Evolutionary conservation across 2,113 vertebrate genomes (phyloP).

Genomic region (Grallaria varia): DNA sequence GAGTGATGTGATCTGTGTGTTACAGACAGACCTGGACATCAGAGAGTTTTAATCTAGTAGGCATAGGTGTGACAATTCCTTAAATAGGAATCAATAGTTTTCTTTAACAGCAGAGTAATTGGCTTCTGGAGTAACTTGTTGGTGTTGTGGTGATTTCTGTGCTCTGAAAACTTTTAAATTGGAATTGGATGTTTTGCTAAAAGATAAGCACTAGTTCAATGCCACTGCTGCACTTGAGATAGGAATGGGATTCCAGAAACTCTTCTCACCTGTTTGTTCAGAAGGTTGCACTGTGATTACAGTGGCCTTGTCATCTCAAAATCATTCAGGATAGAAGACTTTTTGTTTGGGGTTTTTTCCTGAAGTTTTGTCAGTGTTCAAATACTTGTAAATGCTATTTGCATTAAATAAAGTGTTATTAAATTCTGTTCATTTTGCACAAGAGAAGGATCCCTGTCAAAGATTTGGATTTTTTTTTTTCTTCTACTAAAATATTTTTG

Average conservation of each 20-base stretch:
- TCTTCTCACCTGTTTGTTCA: neutral
- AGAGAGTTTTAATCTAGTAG: neutral
- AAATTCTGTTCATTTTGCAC: neutral
- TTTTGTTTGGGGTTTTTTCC: neutral
- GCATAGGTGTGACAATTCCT: neutral
- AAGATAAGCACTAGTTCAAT: neutral
- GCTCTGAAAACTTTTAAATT: neutral
- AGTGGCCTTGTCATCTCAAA: slow-evolving; percentile 2
- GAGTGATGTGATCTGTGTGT: neutral
- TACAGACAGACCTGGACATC: neutral
- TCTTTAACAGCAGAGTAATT: neutral
- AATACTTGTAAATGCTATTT: slow-evolving; percentile 33
- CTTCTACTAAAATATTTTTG: slow-evolving; percentile 15
- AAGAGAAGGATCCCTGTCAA: slow-evolving; percentile 1
- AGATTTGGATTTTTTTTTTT: neutral
- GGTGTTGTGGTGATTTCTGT: neutral
- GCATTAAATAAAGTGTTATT: slow-evolving; percentile 44
- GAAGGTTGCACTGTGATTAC: neutral
- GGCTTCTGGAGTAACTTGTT: neutral
- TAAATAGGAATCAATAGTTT: neutral
- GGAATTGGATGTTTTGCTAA: neutral
- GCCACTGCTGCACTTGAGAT: neutral
- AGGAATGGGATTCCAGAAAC: neutral
- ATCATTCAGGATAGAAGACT: neutral
- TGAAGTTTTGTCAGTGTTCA: slow-evolving; percentile 9